Evolutionary conservation across 2,797 vertebrate genomes (phyloP).

Genomic region (Mallotus villosus): DNA sequence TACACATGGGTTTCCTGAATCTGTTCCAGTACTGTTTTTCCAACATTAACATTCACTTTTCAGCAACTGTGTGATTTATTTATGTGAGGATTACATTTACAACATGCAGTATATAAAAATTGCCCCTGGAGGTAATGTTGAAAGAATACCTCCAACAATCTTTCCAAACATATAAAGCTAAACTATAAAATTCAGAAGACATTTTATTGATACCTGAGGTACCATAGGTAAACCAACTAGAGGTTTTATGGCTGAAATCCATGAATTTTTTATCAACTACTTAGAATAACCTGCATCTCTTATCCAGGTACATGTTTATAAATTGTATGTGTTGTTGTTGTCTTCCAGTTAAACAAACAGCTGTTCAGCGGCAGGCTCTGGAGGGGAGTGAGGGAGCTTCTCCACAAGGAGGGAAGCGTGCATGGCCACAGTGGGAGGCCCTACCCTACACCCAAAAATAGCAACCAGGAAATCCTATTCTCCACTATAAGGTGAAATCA

Average conservation of each 20-base stretch:
- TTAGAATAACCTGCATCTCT: constrained; percentile 59
- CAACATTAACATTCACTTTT: background rate
- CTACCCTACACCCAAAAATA: constrained; percentile 31
- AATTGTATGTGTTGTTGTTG: constrained; percentile 56
- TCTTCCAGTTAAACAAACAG: constrained; percentile 57
- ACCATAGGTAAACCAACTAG: constrained; percentile 41
- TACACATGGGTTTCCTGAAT: no score
- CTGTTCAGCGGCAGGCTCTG: constrained; percentile 55
- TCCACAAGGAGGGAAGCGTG: constrained; percentile 26
- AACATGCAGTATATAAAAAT: background rate
- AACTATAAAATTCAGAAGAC: constrained; percentile 36
- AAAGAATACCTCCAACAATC: constrained; percentile 31
- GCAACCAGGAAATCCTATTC: constrained; percentile 35
- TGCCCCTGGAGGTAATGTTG: constrained; percentile 19
- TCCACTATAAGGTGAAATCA: constrained; percentile 42
- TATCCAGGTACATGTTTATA: constrained; percentile 61
- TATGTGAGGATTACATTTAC: background rate
- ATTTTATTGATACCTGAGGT: constrained; percentile 40
- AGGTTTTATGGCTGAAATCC: constrained; percentile 42
- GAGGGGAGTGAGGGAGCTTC: constrained; percentile 22
- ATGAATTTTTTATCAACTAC: constrained; percentile 38
- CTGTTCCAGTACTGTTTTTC: background rate
- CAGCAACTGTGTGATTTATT: background rate
- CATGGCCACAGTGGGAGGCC: constrained; percentile 47
- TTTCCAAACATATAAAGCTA: constrained; percentile 31